Evolutionary conservation across 2,888 invertebrate species (phyloP).

Genomic region (Eurois occulta): DNA sequence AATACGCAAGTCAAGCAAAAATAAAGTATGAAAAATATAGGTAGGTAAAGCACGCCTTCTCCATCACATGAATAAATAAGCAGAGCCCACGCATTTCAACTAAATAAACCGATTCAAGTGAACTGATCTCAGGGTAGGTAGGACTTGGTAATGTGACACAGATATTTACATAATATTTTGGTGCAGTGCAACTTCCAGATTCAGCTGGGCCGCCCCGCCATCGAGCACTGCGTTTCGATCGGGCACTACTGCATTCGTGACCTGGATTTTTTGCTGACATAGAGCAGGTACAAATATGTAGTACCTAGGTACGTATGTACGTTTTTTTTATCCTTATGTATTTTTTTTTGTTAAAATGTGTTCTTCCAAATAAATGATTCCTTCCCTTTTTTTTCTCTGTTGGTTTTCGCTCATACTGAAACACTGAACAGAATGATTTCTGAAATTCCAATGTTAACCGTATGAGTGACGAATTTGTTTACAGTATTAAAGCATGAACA

Average conservation of each 20-base stretch:
- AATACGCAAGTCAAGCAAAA: neutral
- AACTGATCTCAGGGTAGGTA: conserved; percentile 54
- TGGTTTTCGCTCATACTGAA: neutral
- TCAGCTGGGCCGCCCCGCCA: conserved; percentile 69
- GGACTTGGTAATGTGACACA: conserved; percentile 62
- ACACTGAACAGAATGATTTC: conserved; percentile 6
- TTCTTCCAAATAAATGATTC: neutral
- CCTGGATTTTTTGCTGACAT: conserved; percentile 63
- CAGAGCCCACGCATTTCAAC: conserved; percentile 36
- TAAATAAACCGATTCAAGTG: conserved; percentile 42
- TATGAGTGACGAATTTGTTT: conserved; percentile 29
- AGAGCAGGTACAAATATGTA: neutral
- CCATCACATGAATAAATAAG: conserved; percentile 19
- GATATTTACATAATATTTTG: conserved; percentile 80
- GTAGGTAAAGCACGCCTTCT: neutral
- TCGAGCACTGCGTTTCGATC: conserved; percentile 59
- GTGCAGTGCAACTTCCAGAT: conserved; percentile 72
- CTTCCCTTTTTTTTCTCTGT: too few relatives aligned
- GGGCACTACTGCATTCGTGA: conserved; percentile 67
- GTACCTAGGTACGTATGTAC: neutral
- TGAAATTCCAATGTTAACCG: conserved; percentile 5
- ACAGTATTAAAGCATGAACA: conserved; percentile 30
- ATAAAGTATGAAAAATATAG: neutral
- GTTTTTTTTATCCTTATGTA: neutral
- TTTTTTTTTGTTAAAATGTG: neutral